A percentile compares a stretch with the other conserved stretches of the same genome.
These are phyloP conservation scores for Pleuronectes platessa DNA, from an alignment of 2,113 vertebrate genomes.

Conservation along the genomic window DNA sequence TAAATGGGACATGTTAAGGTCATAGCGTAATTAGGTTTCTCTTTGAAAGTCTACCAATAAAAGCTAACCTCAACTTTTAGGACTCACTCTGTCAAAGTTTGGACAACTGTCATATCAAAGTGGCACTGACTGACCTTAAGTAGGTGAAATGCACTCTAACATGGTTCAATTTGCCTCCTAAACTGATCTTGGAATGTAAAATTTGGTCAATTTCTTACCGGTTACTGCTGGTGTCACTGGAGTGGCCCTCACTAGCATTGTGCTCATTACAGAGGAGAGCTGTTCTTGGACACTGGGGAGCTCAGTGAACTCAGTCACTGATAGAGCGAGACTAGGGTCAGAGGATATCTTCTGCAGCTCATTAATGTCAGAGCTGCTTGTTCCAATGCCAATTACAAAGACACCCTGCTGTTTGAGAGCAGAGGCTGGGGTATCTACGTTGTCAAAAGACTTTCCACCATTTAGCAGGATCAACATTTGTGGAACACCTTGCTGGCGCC, in stretches of 20 bases:
- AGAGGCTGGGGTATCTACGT: conserved; percentile 49
- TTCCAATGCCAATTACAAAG: conserved; percentile 50
- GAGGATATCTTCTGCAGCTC: conserved; percentile 57
- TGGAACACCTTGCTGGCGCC: conserved; percentile 80
- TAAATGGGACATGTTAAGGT: background rate
- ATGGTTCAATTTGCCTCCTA: conserved; percentile 5
- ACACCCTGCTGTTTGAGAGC: conserved; percentile 55
- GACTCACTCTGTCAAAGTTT: background rate
- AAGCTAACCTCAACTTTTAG: background rate
- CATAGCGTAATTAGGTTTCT: fast-evolving
- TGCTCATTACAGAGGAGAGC: conserved; percentile 30
- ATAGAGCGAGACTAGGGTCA: conserved; percentile 44
- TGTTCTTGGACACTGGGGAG: conserved; percentile 51
- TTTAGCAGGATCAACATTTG: conserved; percentile 80
- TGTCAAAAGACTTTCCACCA: conserved; percentile 66
- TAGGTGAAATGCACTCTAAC: background rate
- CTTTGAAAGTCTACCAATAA: fast-evolving
- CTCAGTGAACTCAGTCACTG: conserved; percentile 60
- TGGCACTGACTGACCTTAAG: background rate
- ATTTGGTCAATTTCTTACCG: conserved; percentile 17
- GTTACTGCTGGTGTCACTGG: conserved; percentile 3
- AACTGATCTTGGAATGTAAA: background rate
- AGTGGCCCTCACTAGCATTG: background rate
- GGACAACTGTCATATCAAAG: background rate
- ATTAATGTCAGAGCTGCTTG: conserved; percentile 35